phyloP scores from a whole-genome alignment of 2,888 invertebrate genomes.

The Eristalinus sepulchralis region DNA sequence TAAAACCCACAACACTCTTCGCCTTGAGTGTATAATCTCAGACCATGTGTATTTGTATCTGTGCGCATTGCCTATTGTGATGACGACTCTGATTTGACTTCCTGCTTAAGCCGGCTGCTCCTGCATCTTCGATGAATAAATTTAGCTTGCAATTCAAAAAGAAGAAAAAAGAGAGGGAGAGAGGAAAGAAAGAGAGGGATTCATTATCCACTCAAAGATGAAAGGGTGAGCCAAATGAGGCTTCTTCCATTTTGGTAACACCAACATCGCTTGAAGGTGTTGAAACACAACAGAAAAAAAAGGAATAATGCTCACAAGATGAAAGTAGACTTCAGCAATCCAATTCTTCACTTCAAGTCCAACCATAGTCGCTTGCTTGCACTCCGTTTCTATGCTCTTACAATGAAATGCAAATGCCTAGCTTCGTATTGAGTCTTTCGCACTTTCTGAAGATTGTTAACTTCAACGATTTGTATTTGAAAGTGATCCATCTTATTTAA shows the following conservation, averaged over 20 bases:
- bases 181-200: slow-evolving; percentile 15
- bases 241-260: slow-evolving; percentile 50
- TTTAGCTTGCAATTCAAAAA: slow-evolving; percentile 39
- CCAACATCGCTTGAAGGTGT: slow-evolving; percentile 48
- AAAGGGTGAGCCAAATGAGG: slow-evolving; percentile 60
- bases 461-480: slow-evolving; percentile 73
- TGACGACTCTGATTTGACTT: slow-evolving; percentile 66
- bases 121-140: slow-evolving; percentile 68
- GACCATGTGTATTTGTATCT: neutral
- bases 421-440: slow-evolving; percentile 57
- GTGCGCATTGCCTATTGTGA: slow-evolving; percentile 51
- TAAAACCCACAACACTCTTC: slow-evolving; percentile 67
- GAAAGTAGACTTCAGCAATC: neutral
- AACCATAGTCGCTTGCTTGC: neutral
- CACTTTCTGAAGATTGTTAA: slow-evolving; percentile 61
- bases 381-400: slow-evolving; percentile 10
- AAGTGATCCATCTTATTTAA: slow-evolving; percentile 73
- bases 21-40: slow-evolving; percentile 54
- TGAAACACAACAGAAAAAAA: slow-evolving; percentile 6
- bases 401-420: slow-evolving; percentile 64
- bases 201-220: slow-evolving; percentile 64
- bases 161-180: neutral
- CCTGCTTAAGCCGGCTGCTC: slow-evolving; percentile 55
- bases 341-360: neutral
- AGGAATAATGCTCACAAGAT: slow-evolving; percentile 9